phyloP scores from a whole-genome alignment of 2,797 vertebrate genomes.

The Pelochelys cantorii region DNA sequence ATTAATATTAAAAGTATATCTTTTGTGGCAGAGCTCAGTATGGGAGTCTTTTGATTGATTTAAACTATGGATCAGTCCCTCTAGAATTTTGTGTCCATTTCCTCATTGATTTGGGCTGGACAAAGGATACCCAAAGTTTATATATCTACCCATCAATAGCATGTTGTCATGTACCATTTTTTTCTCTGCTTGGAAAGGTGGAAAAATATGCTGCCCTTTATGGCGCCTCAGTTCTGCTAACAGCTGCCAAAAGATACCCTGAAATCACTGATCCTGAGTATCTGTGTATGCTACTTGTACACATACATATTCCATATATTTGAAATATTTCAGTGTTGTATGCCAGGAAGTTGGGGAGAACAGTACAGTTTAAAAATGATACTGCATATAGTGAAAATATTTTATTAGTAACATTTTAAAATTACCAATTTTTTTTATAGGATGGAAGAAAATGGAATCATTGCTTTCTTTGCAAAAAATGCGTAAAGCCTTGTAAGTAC shows the following conservation, averaged over 20 bases:
- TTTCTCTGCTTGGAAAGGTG: fast-evolving
- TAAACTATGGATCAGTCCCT: background rate
- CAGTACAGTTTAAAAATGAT: background rate
- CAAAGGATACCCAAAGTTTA: background rate
- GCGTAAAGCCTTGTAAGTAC: conserved; percentile 95
- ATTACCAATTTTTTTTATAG: conserved; percentile 78
- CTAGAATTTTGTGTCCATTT: conserved; percentile 7
- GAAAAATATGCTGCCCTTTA: background rate
- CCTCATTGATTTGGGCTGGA: background rate
- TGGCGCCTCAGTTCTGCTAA: background rate
- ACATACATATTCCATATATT: fast-evolving
- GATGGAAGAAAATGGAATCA: conserved; percentile 93
- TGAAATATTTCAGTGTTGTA: background rate
- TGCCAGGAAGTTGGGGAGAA: no score
- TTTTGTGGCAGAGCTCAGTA: background rate
- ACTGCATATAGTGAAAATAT: background rate
- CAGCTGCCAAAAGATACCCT: background rate
- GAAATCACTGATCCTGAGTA: no score
- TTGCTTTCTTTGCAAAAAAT: conserved; percentile 89
- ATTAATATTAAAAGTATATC: background rate
- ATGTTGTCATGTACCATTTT: background rate
- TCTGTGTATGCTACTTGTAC: background rate
- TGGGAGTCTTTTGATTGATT: background rate
- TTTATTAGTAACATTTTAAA: background rate
- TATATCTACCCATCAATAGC: background rate